Conservation (phyloP, 2,888 invertebrate genomes). For the Mesopsocus fuscifrons region DNA sequence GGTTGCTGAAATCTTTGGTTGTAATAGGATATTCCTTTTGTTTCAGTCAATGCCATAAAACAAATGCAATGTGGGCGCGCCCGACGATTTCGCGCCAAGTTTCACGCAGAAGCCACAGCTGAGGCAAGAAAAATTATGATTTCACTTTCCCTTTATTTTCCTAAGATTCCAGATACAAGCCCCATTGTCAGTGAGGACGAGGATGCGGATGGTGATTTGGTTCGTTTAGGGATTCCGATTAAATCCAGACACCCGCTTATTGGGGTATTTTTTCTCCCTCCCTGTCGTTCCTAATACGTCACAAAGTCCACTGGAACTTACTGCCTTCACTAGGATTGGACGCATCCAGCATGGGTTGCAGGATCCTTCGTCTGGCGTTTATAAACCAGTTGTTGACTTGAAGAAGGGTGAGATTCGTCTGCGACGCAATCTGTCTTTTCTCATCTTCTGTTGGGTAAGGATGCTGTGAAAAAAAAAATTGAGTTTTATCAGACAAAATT, state of each 20-base stretch:
- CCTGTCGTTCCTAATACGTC: too few species aligned
- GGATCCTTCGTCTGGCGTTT: conserved; percentile 74
- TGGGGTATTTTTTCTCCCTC: too few species aligned
- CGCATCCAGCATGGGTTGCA: conserved; percentile 81
- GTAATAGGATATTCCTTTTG: not conserved
- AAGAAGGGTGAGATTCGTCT: conserved; percentile 70
- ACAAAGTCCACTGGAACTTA: too few species aligned
- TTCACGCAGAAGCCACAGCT: conserved; percentile 96
- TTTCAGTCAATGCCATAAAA: conserved; percentile 2
- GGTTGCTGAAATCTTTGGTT: too few species aligned
- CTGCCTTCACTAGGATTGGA: conserved; percentile 28
- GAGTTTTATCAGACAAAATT: conserved; percentile 11
- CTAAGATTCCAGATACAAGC: too few species aligned
- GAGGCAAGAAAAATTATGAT: conserved; percentile 91
- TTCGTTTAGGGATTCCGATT: too few species aligned
- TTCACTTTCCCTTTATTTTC: too few species aligned
- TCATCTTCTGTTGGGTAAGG: conserved; percentile 92
- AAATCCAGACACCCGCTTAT: too few species aligned
- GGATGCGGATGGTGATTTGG: too few species aligned
- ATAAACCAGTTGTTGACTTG: conserved; percentile 92
- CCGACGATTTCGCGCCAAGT: conserved; percentile 93
- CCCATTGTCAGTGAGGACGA: too few species aligned
- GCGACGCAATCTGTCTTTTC: conserved; percentile 72
- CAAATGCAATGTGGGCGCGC: conserved; percentile 49
- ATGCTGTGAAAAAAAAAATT: conserved; percentile 38